Evolutionary conservation across 1,140 invertebrate species (phyloP), one percentile per base, ranked within the genome.

Genomic region (Bombus soroeensis): DNA sequence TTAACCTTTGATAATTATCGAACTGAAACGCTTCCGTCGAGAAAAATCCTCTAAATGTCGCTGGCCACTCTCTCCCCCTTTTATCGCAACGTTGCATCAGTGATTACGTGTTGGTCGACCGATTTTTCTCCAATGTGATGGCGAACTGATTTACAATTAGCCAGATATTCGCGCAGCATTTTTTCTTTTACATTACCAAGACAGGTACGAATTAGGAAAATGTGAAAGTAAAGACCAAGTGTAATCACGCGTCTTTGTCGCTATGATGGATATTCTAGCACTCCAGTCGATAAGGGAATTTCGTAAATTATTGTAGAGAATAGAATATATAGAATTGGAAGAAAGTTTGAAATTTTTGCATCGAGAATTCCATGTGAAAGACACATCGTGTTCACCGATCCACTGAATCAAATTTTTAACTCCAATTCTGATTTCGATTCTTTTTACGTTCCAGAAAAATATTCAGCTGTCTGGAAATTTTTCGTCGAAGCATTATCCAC

Each of bases 1-100:
- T 53, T 80, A 34, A 68, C 66, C 78, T 80, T 80, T 80, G 39
- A 73, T 73, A 73, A 73, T 73, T 73, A 73, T 73, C 71, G 71
- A 32, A 32, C 41, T 73, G 71, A 66, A 47, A 80, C 43, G 37
- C 32, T 53, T 80, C 15, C 6, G 25, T 68, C 3, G 12, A 53
- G 64, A 68, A 80, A 70, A 70, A 53, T 34, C 41, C 8, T 25
- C 13, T 79, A 80, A 80, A 80, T 80, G 78, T 80, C 78, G 64
- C 43, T 43, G 77, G 32, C n/a, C 41, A 47, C 78, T 80, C 64
- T 34, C 37, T 41, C n/a, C 25, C 39, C 12, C 12, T 47, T 41
- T 73, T 73, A 53, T 70, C 64, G 15, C 25, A 34, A 25, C 34
- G 41, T 80, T 68, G 32, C 41, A 68, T 66, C 77, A 9, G 43